Base-by-base conservation (phyloP, 2,797 vertebrate genomes). In the Diceros bicornis region DNA sequence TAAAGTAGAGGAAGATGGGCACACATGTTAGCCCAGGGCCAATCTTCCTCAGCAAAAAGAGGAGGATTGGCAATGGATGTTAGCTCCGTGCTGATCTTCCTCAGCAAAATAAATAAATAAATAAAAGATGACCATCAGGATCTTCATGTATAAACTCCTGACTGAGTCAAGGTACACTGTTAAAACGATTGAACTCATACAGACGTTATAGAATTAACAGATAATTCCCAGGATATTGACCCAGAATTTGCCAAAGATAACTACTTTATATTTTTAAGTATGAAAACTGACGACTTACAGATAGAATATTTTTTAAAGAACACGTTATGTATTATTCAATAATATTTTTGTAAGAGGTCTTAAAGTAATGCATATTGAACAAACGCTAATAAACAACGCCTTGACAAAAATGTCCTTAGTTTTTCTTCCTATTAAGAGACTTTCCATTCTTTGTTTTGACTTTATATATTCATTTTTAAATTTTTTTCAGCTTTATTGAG, bases 271-370 rank as follows among this genome's bases (percentile, higher is more conserved):
- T 57, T 88, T 89, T 64, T 69, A 64, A 72, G 29, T 57, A 81
- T 7, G 88, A 57, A 25, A 88, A 64, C 13, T 66, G 59, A 77
- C 16, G 68, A 81, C 25, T n/a, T 5, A 86, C 47, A 75, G 71
- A 93, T 14, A 88, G 18, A 81, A 52, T 44, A 75, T 55, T 52
- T 62, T 95, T 82, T 74, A 93, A 92, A 79, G 23, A 81, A n/a
- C 16, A 20, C 37, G 37, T 32, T 69, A 79, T 34, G 2, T 21
- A 89, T 66, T 79, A 92, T 59, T 71, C 57, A 72, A 89, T 78
- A 78, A 75, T 61, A 91, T 64, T 95, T 93, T 89, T 82, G 52
- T n/a, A 91, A 94, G 20, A 50, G 4, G 1, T 50, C 72, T 96
- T 84, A 92, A 72, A 84, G 32, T 59, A 81, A 91, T 20, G 1